phyloP scores from a whole-genome alignment of 1,140 invertebrate genomes.

The Ips typographus region DNA sequence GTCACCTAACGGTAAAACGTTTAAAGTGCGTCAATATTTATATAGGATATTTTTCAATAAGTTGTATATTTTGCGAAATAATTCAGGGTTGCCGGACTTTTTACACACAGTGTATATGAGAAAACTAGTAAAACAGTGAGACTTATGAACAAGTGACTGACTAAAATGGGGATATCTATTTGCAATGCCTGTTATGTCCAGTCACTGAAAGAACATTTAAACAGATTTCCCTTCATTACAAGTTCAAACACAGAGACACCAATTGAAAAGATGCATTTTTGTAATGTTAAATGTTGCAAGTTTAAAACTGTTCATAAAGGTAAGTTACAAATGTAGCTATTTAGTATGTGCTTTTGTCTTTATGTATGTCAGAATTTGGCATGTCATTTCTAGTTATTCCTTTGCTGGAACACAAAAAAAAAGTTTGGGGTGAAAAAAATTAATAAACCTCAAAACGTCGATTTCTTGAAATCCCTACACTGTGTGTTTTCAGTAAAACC shows the following conservation, averaged over 20 bases:
- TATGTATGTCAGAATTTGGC: too few relatives aligned
- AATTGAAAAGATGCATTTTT: conserved; percentile 20
- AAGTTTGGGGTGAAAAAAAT: background rate
- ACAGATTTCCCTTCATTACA: conserved; percentile 20
- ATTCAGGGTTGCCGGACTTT: too few relatives aligned
- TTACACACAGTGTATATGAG: too few relatives aligned
- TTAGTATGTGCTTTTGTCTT: too few relatives aligned
- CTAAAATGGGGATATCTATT: conserved; percentile 4
- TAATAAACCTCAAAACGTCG: background rate
- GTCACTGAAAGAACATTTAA: conserved; percentile 9
- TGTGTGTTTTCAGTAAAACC: background rate
- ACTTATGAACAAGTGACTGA: conserved; percentile 1
- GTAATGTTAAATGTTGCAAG: conserved; percentile 12
- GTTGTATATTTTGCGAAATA: too few relatives aligned
- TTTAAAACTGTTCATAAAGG: conserved; percentile 22
- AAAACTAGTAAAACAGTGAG: conserved; percentile 16
- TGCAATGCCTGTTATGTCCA: conserved; percentile 11
- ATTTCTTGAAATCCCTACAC: background rate
- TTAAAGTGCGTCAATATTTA: too few relatives aligned
- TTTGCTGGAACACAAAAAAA: background rate
- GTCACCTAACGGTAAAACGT: too few relatives aligned
- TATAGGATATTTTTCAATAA: too few relatives aligned
- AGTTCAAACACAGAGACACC: conserved; percentile 16
- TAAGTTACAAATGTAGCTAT: background rate
- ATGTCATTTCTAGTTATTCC: background rate